Base-by-base conservation (phyloP, 2,113 vertebrate genomes). In the Gobio gobio region DNA sequence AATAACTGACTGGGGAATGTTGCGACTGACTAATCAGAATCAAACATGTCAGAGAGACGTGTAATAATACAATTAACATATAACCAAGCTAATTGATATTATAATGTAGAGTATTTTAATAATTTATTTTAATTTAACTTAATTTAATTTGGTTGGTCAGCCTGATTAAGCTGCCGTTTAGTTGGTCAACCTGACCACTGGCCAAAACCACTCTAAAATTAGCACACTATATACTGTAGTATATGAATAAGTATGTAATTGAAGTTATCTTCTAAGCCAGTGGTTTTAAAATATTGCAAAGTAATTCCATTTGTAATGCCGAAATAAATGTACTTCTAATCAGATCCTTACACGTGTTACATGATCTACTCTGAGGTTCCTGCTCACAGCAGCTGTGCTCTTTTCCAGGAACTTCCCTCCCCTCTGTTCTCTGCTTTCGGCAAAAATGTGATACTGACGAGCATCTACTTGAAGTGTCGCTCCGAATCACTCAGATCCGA, bases 371-470 rank as follows among this genome's bases (percentile, higher is more conserved):
- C 36, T 63, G 33, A 68, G 73, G 24, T 56, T 47, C 24, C 36
- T 10, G 54, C 43, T 79, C 61, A 10, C 24, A 72, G 76, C 51
- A 33, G 40, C 66, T n/a, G n/a, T 83, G 73, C 43, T 78, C 74
- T 88, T 86, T 85, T 86, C 81, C 76, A 76, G 81, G 68, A 86
- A 84, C 47, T 59, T 45, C 10, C 59, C 61, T 61, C 22, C 74
- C 33, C 81, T 56, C 18, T 9, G 24, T 83, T 47, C 36, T 61
- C 5, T 18, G 72, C 83, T 89, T 29, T 33, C 29, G 83, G 88
- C 78, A 45, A 85, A 82, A 86, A 20, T 78, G 33, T 75, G 74
- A 86, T 80, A 82, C 68, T 83, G 80, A 75, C 77, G 74, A 58
- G 36, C 45, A 45, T 64, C 61, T 61, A 79, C 47, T 56, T 74